These are phyloP conservation scores for Coelopa pilipes DNA, from an alignment of 2,888 invertebrate species.

Conservation along the genomic window DNA sequence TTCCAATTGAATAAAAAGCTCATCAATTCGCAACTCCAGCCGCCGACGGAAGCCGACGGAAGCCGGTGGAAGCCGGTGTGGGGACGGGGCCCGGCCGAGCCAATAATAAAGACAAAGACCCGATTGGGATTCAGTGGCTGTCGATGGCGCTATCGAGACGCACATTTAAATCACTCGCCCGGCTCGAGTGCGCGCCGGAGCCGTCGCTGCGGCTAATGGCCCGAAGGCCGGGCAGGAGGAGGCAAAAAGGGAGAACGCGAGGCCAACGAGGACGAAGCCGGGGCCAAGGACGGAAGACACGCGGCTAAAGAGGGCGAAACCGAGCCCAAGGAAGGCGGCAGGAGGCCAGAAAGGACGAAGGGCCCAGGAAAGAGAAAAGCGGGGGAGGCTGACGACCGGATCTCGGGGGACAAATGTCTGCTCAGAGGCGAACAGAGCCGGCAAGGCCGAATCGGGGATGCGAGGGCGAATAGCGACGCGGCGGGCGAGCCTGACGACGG, in stretches of 20 bases:
- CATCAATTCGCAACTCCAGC: conserved; percentile 29
- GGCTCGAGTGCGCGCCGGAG: background rate
- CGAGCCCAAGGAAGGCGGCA: background rate
- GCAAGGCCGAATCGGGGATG: background rate
- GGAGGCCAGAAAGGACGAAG: too few species aligned
- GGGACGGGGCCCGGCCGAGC: background rate
- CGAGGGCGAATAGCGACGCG: conserved; percentile 28
- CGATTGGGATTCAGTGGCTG: conserved; percentile 33
- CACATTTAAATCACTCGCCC: conserved; percentile 33
- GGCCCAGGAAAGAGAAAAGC: too few species aligned
- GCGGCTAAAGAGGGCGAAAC: conserved; percentile 9
- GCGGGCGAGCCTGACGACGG: background rate
- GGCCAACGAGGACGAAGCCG: too few species aligned
- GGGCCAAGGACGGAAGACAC: too few species aligned
- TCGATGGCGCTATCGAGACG: conserved; percentile 36
- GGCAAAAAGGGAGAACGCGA: too few species aligned
- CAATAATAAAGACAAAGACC: conserved; percentile 25
- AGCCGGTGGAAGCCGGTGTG: background rate
- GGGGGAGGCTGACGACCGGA: too few species aligned
- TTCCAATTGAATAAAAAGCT: conserved; percentile 32
- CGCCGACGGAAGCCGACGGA: background rate
- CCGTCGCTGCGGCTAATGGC: too few species aligned
- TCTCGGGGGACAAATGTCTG: too few species aligned
- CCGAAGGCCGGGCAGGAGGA: too few species aligned
- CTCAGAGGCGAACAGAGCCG: too few species aligned